Evolutionary conservation across 2,888 invertebrate species (phyloP).

Genomic region (Drosophila algonquin): DNA sequence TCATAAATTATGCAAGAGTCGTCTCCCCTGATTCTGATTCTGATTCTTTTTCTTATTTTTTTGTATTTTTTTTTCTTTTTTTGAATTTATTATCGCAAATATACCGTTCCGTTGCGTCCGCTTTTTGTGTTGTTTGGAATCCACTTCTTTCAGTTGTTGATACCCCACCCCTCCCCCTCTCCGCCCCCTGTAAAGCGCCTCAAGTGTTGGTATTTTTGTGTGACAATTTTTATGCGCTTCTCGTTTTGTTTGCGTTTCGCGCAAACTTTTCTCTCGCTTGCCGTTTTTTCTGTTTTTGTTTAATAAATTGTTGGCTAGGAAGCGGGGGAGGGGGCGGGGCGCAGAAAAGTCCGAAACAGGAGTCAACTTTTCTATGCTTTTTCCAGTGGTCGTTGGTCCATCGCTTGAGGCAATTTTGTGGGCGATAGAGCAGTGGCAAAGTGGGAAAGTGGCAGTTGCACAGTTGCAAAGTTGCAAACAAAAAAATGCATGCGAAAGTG

Average conservation of each 20-base stretch:
- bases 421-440: not conserved
- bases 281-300: slow-evolving; percentile 14
- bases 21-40: slow-evolving; percentile 25
- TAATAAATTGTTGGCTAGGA: slow-evolving; percentile 25
- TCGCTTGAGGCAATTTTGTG: slow-evolving; percentile 36
- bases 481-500: not conserved
- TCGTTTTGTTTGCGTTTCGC: slow-evolving; percentile 9
- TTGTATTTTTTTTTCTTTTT: slow-evolving; percentile 24
- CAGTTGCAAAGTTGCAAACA: slow-evolving; percentile 21
- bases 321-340: not conserved
- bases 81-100: slow-evolving; percentile 49
- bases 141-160: slow-evolving; percentile 15
- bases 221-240: slow-evolving; percentile 28
- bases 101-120: slow-evolving; percentile 14
- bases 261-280: slow-evolving; percentile 20
- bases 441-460: slow-evolving; percentile 26
- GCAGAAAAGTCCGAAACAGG: slow-evolving; percentile 41
- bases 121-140: slow-evolving; percentile 9
- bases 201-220: slow-evolving; percentile 34
- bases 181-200: slow-evolving; percentile 21
- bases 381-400: slow-evolving; percentile 11
- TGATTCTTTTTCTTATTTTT: not conserved
- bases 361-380: slow-evolving; percentile 53
- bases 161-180: not conserved
- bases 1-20: slow-evolving; percentile 58